These are phyloP conservation scores for Pogonocherus hispidulus DNA, from an alignment of 2,888 invertebrate species.

Conservation along the genomic window DNA sequence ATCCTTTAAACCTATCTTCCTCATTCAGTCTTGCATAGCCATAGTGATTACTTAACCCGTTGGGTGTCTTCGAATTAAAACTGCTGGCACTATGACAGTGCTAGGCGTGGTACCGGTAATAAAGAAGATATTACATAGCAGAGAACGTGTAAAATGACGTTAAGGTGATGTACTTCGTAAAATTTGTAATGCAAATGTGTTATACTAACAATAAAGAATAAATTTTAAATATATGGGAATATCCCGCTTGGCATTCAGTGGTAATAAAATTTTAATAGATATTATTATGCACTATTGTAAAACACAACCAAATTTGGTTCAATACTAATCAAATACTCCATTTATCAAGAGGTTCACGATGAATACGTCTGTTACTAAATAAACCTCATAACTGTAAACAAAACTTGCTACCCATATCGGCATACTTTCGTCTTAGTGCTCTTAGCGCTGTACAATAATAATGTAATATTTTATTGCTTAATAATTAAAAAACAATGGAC, in stretches of 20 bases:
- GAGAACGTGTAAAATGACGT: conserved; percentile 9
- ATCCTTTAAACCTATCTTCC: background rate
- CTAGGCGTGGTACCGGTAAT: background rate
- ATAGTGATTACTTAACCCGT: background rate
- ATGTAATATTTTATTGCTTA: no score
- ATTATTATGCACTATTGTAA: background rate
- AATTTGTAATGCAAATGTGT: conserved; percentile 8
- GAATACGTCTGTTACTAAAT: no score
- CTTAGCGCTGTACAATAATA: no score
- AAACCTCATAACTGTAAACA: no score
- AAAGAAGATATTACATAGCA: conserved; percentile 15
- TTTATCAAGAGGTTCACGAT: no score
- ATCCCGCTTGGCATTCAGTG: background rate
- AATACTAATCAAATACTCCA: no score
- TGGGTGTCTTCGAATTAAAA: conserved; percentile 6
- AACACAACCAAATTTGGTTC: no score
- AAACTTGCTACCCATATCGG: no score
- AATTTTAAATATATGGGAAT: conserved; percentile 1
- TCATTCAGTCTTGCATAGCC: background rate
- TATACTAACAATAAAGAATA: conserved; percentile 8
- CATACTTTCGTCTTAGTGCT: no score
- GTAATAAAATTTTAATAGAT: background rate
- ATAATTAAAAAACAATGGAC: no score
- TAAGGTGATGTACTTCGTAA: background rate
- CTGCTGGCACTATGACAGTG: background rate